phyloP scores from a whole-genome alignment of 2,888 invertebrate genomes.

The Hirtodrosophila alboralis region DNA sequence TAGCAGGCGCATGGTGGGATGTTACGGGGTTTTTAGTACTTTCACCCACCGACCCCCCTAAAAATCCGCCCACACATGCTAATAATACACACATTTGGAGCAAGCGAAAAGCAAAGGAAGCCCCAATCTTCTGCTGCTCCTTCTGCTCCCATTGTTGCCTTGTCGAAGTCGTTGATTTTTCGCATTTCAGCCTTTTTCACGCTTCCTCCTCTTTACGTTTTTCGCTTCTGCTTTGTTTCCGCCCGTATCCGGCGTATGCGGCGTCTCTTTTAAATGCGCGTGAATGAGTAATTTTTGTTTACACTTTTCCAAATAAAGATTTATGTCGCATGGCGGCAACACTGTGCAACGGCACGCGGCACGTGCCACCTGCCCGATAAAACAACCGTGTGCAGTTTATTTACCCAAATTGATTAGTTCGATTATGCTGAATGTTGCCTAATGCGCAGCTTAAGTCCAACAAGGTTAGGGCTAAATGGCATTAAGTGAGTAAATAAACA shows the following conservation, averaged over 20 bases:
- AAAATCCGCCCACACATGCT: slow-evolving; percentile 50
- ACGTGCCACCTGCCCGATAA: slow-evolving; percentile 63
- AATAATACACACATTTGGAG: slow-evolving; percentile 51
- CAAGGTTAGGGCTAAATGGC: slow-evolving; percentile 17
- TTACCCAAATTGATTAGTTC: slow-evolving; percentile 76
- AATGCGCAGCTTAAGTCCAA: slow-evolving; percentile 29
- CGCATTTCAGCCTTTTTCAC: slow-evolving; percentile 71
- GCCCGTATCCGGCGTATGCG: slow-evolving; percentile 5
- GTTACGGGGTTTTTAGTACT: slow-evolving; percentile 45
- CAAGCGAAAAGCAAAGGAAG: neutral
- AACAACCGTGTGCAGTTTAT: slow-evolving; percentile 71
- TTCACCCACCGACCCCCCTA: neutral
- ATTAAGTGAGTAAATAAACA: slow-evolving; percentile 3
- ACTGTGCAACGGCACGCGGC: slow-evolving; percentile 54
- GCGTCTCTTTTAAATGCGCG: slow-evolving; percentile 55
- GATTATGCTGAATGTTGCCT: slow-evolving; percentile 49
- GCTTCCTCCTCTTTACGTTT: slow-evolving; percentile 36
- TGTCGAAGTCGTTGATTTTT: slow-evolving; percentile 73
- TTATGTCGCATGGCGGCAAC: slow-evolving; percentile 59
- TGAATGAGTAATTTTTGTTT: slow-evolving; percentile 78
- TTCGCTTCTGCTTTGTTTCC: slow-evolving; percentile 42
- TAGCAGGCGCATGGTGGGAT: slow-evolving; percentile 57
- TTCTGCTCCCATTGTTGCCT: slow-evolving; percentile 42
- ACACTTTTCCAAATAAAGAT: slow-evolving; percentile 78
- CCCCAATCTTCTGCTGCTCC: slow-evolving; percentile 15